Evolutionary conservation across 2,888 invertebrate species (phyloP).

Genomic region (Melanchra persicariae): DNA sequence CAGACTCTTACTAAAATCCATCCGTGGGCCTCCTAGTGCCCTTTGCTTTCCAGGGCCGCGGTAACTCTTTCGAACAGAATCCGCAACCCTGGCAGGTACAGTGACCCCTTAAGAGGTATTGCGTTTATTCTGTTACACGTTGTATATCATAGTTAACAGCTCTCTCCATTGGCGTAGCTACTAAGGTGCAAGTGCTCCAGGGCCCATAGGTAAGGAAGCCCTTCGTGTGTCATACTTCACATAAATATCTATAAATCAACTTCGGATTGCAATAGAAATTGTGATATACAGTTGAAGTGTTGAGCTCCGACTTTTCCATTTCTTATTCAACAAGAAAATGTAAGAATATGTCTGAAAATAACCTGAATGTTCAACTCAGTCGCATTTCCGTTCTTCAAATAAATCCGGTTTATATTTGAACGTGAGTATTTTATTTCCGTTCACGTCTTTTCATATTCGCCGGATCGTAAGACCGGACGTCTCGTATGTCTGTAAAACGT

Average conservation of each 20-base stretch:
- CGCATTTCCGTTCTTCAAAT: constrained; percentile 19
- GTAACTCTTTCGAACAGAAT: no score
- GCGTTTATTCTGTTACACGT: no score
- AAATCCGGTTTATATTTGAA: constrained; percentile 30
- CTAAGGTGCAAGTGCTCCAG: no score
- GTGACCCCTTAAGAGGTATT: no score
- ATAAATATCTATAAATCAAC: neutral
- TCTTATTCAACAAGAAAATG: neutral
- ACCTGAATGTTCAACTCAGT: neutral
- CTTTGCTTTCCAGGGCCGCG: no score
- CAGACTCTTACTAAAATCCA: no score
- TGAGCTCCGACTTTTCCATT: neutral
- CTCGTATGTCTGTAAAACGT: constrained; percentile 2
- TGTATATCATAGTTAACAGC: no score
- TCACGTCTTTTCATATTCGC: constrained; percentile 8
- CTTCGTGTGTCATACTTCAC: no score
- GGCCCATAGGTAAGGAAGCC: no score
- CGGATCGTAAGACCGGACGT: constrained; percentile 14
- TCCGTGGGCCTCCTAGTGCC: no score
- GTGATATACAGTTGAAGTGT: neutral
- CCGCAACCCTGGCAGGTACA: no score
- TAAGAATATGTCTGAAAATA: constrained; percentile 12
- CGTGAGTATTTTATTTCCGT: constrained; percentile 23
- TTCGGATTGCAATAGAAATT: neutral
- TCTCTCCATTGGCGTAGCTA: no score